Percentiles rank a stretch among this genome's conserved stretches.
Conservation (phyloP, 2,888 invertebrate species). For the Brachypterus glaber region DNA sequence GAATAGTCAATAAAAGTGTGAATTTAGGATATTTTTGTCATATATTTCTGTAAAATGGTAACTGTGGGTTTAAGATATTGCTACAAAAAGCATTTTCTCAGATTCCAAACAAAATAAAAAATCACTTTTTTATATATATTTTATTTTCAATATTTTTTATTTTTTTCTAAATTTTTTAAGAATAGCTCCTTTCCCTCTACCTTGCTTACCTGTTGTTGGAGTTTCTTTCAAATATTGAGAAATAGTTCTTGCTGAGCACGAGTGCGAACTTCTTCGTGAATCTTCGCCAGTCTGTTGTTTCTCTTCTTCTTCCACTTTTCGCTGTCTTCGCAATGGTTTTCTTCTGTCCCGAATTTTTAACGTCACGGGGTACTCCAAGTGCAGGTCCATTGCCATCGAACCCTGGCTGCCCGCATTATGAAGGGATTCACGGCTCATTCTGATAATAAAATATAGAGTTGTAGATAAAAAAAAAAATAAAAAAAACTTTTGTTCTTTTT, state of each 20-base stretch:
- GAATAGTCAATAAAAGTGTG: no score
- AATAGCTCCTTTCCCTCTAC: no score
- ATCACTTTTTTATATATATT: no score
- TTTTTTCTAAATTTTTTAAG: no score
- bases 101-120: no score
- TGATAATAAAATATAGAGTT: conserved; percentile 22
- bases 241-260: conserved; percentile 36
- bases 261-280: conserved; percentile 35
- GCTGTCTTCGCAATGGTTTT: conserved; percentile 66
- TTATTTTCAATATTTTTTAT: no score
- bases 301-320: conserved; percentile 63
- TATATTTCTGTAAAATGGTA: no score
- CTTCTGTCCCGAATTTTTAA: conserved; percentile 50
- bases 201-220: conserved; percentile 20
- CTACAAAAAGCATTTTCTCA: no score
- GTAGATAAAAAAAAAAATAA: no score
- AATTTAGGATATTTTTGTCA: no score
- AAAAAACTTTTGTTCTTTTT: no score
- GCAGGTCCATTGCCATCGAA: conserved; percentile 68
- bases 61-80: no score
- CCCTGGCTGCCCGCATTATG: conserved; percentile 55
- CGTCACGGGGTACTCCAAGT: conserved; percentile 53
- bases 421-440: conserved; percentile 45
- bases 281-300: conserved; percentile 26
- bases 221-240: conserved; percentile 27